Base-by-base conservation (phyloP, 30 jellyfish, hydroid and myxozoan species). In the Aurelia aurita complex sp. Pacific region DNA sequence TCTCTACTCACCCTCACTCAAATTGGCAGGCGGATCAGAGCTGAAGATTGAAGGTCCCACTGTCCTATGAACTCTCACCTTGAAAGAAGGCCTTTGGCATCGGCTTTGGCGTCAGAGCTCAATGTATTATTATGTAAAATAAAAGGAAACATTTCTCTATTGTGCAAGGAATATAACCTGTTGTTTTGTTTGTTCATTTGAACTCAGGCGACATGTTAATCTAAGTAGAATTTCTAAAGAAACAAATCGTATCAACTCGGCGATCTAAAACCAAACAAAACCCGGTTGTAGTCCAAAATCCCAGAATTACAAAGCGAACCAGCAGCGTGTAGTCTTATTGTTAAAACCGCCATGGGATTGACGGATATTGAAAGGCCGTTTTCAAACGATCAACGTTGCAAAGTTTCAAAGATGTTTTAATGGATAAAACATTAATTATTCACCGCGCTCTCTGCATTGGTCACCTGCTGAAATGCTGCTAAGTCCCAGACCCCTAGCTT, bases 131-230 rank as follows among this genome's bases (percentile, higher is more conserved):
- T 73, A 84, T 77, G 84, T 84, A 51, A 73, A 57, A 84, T 84
- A 82, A 82, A 82, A 84, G 93, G 93, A 84, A 84, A 84, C 93
- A 84, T 84, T 82, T 73, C 81, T 32, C 93, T 74, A 52, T 84
- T 74, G 78, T 73, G 34, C 53, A 15, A 12, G 82, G 66, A 77
- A 73, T 68, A 67, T 77, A 69, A 84, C 93, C 93, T 84, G 93
- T 84, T 84, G 93, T 84, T 62, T 73, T 84, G 93, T 84, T 84
- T 84, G 93, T 84, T 63, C 93, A 84, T 84, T 84, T 84, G 93
- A 66, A 64, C 82, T 73, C 43, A 70, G 80, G 83, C 93, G 85
- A 73, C 80, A 35, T 74, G 85, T 77, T 84, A 84, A 84, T 84
- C 93, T 84, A 33, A 11, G 82, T 74, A 42, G 87, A 84, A 73